Evolutionary conservation across 2,888 invertebrate genomes (phyloP).

Genomic region (Rhaphigaster nebulosa): DNA sequence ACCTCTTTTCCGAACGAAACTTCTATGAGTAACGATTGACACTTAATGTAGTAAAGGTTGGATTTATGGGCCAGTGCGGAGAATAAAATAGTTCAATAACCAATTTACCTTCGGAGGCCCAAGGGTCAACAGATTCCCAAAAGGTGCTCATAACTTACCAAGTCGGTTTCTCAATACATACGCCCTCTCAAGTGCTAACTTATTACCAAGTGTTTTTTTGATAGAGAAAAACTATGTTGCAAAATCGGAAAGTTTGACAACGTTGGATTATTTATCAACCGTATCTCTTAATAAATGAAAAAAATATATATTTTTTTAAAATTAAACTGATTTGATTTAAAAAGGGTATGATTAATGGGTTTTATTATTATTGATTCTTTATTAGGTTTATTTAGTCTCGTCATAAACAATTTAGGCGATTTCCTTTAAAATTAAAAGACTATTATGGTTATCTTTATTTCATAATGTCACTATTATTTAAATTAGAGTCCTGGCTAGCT

Average conservation of each 20-base stretch:
- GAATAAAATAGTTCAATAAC: constrained; percentile 40
- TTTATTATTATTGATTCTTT: no score
- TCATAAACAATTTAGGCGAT: no score
- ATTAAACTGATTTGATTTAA: no score
- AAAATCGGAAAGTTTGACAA: not conserved
- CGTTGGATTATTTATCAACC: not conserved
- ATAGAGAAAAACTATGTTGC: not conserved
- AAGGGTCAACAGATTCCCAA: not conserved
- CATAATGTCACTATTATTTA: no score
- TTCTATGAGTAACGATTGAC: not conserved
- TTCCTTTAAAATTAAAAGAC: no score
- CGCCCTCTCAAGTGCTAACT: not conserved
- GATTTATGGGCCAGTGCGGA: not conserved
- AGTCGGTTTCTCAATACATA: not conserved
- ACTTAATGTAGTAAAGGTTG: not conserved
- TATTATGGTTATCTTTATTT: no score
- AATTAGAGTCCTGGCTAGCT: no score
- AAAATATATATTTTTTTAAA: not conserved
- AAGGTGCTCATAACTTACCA: not conserved
- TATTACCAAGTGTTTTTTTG: not conserved
- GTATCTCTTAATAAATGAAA: not conserved
- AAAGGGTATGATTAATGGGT: no score
- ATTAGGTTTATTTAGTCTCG: no score
- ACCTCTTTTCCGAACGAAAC: not conserved
- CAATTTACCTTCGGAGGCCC: not conserved